Evolutionary conservation across 2,797 vertebrate genomes (phyloP).

Genomic region (Neosalanx taihuensis): DNA sequence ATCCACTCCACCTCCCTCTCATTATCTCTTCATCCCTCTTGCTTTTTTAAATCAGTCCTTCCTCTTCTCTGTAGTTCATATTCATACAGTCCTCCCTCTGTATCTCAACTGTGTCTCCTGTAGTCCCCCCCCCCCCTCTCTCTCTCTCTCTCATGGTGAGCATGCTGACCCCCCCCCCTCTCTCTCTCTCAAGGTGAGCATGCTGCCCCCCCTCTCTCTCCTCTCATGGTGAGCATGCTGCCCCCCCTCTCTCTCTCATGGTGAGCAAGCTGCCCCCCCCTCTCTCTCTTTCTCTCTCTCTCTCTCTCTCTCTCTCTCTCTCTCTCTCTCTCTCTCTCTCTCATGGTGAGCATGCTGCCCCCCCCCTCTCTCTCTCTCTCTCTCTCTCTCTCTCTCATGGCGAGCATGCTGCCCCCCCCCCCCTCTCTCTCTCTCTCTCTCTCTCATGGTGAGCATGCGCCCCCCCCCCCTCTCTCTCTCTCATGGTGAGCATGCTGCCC

Average conservation of each 20-base stretch:
- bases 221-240: slow-evolving; percentile 15
- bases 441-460: too few species aligned
- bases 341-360: slow-evolving; percentile 31
- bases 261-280: too few species aligned
- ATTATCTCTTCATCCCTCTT: neutral
- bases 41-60: neutral
- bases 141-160: slow-evolving; percentile 15
- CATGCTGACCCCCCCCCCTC: slow-evolving; percentile 43
- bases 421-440: neutral
- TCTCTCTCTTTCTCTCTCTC: slow-evolving; percentile 1
- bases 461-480: neutral
- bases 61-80: neutral
- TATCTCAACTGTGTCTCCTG: too few species aligned
- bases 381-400: too few species aligned
- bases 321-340: too few species aligned
- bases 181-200: too few species aligned
- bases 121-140: neutral
- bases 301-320: slow-evolving; percentile 24
- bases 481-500: too few species aligned
- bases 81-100: neutral
- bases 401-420: neutral
- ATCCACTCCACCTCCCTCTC: slow-evolving; percentile 15
- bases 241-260: slow-evolving; percentile 7
- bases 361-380: too few species aligned
- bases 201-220: too few species aligned